Conservation (phyloP, 2,888 invertebrate genomes). For the Apamea anceps region DNA sequence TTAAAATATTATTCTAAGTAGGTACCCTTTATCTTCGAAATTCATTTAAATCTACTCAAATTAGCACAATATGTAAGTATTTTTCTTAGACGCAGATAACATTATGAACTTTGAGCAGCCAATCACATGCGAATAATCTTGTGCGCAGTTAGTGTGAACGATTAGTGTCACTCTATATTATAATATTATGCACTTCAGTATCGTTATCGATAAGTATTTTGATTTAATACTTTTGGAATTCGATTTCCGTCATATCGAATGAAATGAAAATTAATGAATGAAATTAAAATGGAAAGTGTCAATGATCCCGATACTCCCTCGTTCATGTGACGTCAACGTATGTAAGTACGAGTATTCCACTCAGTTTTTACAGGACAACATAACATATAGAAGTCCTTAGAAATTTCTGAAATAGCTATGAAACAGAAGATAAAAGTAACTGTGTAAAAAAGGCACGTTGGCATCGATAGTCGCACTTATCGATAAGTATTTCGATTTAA, state of each 20-base stretch:
- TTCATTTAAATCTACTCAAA: constrained; percentile 15
- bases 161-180: constrained; percentile 38
- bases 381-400: neutral
- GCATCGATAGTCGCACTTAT: constrained; percentile 17
- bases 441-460: neutral
- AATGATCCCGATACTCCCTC: neutral
- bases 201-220: constrained; percentile 10
- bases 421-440: neutral
- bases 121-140: constrained; percentile 46
- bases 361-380: neutral
- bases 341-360: neutral
- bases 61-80: constrained; percentile 28
- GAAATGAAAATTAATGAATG: neutral
- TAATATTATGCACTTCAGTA: constrained; percentile 27
- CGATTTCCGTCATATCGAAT: neutral
- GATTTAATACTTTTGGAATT: constrained; percentile 11
- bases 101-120: constrained; percentile 51
- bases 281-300: neutral
- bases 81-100: constrained; percentile 46
- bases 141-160: constrained; percentile 47
- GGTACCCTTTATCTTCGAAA: neutral
- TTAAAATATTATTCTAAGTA: neutral
- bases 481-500: constrained; percentile 5
- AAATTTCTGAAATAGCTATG: neutral
- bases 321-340: neutral